Percentiles rank a stretch among this genome's conserved stretches.
phyloP scores from a whole-genome alignment of 2,888 invertebrate species.

The Pachymerium ferrugineum region DNA sequence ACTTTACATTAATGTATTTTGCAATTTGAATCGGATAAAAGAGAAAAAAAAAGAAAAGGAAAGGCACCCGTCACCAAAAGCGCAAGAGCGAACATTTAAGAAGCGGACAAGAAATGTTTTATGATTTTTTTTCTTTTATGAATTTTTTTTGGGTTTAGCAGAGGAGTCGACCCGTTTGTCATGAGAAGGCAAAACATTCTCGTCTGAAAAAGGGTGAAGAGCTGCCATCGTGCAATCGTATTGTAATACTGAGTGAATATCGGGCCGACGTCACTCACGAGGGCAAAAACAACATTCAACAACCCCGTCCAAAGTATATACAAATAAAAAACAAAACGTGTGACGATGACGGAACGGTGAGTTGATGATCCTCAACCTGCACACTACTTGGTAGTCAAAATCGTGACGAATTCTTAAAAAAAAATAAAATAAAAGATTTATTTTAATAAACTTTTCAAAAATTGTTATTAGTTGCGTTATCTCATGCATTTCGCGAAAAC shows the following conservation, averaged over 20 bases:
- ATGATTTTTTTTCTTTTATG: not conserved
- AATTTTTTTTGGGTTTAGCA: not conserved
- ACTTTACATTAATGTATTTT: not conserved
- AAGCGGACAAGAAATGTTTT: constrained; percentile 19
- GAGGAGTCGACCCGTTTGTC: constrained; percentile 21
- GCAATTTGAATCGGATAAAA: not conserved
- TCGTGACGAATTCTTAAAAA: constrained; percentile 73
- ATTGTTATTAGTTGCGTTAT: no score
- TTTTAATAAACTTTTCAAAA: not conserved
- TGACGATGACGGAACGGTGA: constrained; percentile 13
- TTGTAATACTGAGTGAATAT: constrained; percentile 16
- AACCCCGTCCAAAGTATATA: constrained; percentile 18
- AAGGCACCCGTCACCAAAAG: constrained; percentile 24
- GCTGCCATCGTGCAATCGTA: constrained; percentile 23
- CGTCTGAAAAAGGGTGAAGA: constrained; percentile 27
- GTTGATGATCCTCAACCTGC: not conserved
- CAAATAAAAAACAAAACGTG: not conserved
- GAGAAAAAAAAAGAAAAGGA: not conserved
- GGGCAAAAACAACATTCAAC: constrained; percentile 19
- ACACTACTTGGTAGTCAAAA: constrained; percentile 64
- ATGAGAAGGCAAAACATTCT: constrained; percentile 26
- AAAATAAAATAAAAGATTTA: constrained; percentile 28
- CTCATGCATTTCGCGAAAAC: not conserved
- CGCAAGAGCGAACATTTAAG: constrained; percentile 24
- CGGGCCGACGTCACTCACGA: constrained; percentile 20